Evolutionary conservation across 2,113 vertebrate species (phyloP).

Genomic region (Aythya baeri): DNA sequence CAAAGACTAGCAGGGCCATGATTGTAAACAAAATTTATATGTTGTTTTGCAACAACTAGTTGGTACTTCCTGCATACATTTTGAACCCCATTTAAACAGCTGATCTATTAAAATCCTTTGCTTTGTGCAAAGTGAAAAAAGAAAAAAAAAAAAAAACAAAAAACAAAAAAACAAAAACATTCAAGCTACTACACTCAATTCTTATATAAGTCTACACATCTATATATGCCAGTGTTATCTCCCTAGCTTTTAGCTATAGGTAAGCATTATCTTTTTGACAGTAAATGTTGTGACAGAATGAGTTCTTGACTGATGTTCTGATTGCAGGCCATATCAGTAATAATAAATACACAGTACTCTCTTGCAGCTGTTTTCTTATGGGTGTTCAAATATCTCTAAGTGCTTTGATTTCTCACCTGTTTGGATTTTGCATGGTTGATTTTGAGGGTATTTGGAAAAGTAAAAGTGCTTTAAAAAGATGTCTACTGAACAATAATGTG

Average conservation of each 20-base stretch:
- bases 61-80: background rate
- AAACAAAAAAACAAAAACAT: too few relatives aligned
- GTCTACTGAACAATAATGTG: background rate
- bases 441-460: background rate
- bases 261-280: slow-evolving; percentile 8
- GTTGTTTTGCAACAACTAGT: background rate
- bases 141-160: background rate
- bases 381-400: background rate
- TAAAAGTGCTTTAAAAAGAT: background rate
- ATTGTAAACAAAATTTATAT: background rate
- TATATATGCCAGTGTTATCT: background rate
- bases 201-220: background rate
- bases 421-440: background rate
- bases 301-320: slow-evolving; percentile 32
- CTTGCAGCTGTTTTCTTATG: background rate
- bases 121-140: background rate
- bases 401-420: background rate
- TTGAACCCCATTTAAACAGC: background rate
- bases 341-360: background rate
- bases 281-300: slow-evolving; percentile 23
- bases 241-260: background rate
- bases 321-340: slow-evolving; percentile 7
- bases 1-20: background rate
- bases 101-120: background rate
- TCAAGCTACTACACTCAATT: background rate